Evolutionary conservation across 2,797 vertebrate genomes (phyloP).

Genomic region (Cyclura pinguis): DNA sequence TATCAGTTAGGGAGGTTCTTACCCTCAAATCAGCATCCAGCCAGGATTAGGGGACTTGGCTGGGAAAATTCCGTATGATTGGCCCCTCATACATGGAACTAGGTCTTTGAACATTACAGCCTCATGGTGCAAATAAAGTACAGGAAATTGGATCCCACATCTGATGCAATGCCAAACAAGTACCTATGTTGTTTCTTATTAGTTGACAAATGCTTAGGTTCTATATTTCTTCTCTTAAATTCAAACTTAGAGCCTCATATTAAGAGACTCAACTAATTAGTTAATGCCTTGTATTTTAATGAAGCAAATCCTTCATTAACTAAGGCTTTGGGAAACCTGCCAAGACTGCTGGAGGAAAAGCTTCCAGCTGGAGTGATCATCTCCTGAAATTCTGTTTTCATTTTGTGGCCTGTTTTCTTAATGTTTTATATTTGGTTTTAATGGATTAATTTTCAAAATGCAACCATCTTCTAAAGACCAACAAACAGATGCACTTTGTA

Average conservation of each 20-base stretch:
- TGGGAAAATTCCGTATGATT: background rate
- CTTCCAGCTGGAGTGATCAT: conserved; percentile 36
- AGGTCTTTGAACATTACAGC: background rate
- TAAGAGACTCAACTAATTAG: conserved; percentile 34
- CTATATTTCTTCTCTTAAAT: conserved; percentile 30
- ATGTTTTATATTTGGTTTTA: conserved; percentile 29
- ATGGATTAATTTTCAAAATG: conserved; percentile 30
- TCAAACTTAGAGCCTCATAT: conserved; percentile 29
- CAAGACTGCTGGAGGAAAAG: conserved; percentile 32
- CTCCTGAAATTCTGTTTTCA: conserved; percentile 33
- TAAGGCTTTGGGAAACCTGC: conserved; percentile 30
- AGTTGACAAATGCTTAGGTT: background rate
- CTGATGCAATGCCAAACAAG: background rate
- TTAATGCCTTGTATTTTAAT: conserved; percentile 42
- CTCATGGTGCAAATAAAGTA: background rate
- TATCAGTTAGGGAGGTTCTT: background rate
- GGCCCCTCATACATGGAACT: background rate
- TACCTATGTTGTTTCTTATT: background rate
- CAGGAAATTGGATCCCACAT: background rate
- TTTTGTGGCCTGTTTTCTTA: conserved; percentile 27
- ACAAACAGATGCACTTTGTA: conserved; percentile 36
- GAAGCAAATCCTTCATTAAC: conserved; percentile 47
- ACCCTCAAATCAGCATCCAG: background rate
- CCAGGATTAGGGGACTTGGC: background rate
- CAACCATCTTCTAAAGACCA: conserved; percentile 9